Evolutionary conservation across 2,113 vertebrate species (phyloP).

Genomic region (Sebastes schlegelii): DNA sequence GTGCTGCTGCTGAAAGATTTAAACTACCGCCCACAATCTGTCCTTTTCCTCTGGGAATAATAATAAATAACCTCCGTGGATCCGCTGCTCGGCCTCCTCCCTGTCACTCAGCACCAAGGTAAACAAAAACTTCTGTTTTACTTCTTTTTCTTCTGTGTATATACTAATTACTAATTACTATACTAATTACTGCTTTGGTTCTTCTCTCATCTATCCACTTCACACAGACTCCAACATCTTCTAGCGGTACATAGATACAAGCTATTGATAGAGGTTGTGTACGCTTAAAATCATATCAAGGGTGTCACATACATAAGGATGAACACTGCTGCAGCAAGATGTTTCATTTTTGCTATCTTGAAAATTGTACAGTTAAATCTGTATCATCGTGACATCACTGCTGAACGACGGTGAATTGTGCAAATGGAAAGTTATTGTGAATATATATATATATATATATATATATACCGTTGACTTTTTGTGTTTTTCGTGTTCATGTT

Average conservation of each 20-base stretch:
- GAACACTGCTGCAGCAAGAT: slow-evolving; percentile 14
- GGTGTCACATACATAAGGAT: slow-evolving; percentile 4
- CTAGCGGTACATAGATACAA: neutral
- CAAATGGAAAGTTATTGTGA: neutral
- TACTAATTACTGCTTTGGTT: slow-evolving; percentile 8
- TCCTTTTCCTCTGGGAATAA: too few species aligned
- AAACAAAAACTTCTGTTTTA: too few species aligned
- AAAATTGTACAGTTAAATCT: slow-evolving; percentile 26
- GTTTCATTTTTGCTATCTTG: slow-evolving; percentile 21
- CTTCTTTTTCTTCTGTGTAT: too few species aligned
- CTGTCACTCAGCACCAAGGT: too few species aligned
- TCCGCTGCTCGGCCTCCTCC: too few species aligned
- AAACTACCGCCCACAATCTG: too few species aligned
- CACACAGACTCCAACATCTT: slow-evolving; percentile 11
- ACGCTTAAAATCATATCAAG: slow-evolving; percentile 47
- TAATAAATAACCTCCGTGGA: too few species aligned
- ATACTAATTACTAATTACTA: neutral
- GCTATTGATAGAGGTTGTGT: neutral
- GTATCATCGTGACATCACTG: slow-evolving; percentile 1
- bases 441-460: too few species aligned
- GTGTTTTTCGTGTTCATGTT: too few species aligned
- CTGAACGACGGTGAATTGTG: slow-evolving; percentile 21
- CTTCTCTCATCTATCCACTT: neutral
- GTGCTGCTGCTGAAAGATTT: too few species aligned
- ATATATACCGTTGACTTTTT: too few species aligned